Evolutionary conservation across 2,113 vertebrate species (phyloP), one percentile per base, ranked within the genome.

Genomic region (Lutjanus erythropterus): DNA sequence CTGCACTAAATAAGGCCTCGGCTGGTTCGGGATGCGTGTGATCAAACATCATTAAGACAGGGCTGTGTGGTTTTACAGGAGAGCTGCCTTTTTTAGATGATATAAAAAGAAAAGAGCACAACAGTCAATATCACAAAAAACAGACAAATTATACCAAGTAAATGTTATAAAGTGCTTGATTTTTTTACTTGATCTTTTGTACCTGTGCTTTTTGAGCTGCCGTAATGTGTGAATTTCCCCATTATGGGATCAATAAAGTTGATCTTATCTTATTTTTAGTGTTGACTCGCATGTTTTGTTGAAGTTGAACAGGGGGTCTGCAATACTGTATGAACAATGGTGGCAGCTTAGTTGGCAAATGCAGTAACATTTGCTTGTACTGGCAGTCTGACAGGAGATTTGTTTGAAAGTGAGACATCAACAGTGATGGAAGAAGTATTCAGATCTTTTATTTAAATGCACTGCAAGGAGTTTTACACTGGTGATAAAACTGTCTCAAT

Each of bases 1-100:
- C 75, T 44, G 37, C 39, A 23, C 78, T 65, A 59, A 83, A 78
- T 80, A 66, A 16, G 15, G 55, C 56, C 56, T 15, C 0, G 53
- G 64, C 81, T 62, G 56, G 27, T 44, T n/a, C 10, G 5, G 31
- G 56, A 71, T 58, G 58, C 27, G 6, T 67, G 64, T 12, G 85
- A 72, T 75, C 67, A 62, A 77, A 75, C 64, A 46, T 14, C 8
- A 1, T 65, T 39, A 61, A 46, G 59, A 69, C 21, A 25, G 35
- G 19, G 6, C 3, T 12, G 55, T 39, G 37, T 76, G 50, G 9
- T 27, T 18, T 67, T n/a, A 33, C 23, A 8, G 15, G 27, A 37
- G 71, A 61, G 37, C 12, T 47, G 31, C 25, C 8, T n/a, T 37
- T 29, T 25, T 21, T 41, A 16, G 44, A 18, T 21, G 9, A 6